Evolutionary conservation across 2,113 vertebrate species (phyloP).

Genomic region (Catharus minimus): DNA sequence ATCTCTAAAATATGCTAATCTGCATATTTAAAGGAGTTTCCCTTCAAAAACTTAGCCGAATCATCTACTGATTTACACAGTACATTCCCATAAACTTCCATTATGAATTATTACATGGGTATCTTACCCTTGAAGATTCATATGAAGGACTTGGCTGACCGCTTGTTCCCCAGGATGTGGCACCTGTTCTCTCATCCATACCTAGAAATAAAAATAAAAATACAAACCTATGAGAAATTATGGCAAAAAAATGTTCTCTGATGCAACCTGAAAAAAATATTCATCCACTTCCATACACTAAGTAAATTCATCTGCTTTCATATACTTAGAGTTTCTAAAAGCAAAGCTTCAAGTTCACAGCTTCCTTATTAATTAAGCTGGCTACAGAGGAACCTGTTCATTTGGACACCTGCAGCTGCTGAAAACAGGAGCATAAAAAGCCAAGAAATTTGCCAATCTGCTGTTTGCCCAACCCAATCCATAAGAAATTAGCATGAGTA

Average conservation of each 20-base stretch:
- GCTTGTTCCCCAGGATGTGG: slow-evolving; percentile 90
- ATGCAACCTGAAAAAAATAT: neutral
- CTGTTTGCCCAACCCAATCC: neutral
- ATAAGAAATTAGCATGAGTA: slow-evolving; percentile 6
- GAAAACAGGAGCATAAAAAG: slow-evolving; percentile 30
- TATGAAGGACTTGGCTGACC: slow-evolving; percentile 92
- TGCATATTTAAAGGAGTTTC: neutral
- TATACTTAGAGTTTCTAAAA: neutral
- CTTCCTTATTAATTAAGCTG: slow-evolving; percentile 5
- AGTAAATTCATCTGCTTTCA: neutral
- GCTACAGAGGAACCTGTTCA: slow-evolving; percentile 18
- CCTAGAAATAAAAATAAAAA: slow-evolving; percentile 78
- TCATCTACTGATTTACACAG: neutral
- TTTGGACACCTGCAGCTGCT: slow-evolving; percentile 45
- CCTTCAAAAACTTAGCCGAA: neutral
- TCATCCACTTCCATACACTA: neutral
- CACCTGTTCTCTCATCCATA: slow-evolving; percentile 91
- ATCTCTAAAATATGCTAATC: neutral
- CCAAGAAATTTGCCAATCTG: neutral
- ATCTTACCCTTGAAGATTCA: slow-evolving; percentile 94
- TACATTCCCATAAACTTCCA: neutral
- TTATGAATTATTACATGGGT: neutral
- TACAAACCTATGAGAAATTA: neutral
- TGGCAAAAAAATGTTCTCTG: neutral
- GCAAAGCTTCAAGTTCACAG: neutral